Evolutionary conservation across 2,113 vertebrate species (phyloP).

Genomic region (Dipodomys merriami): DNA sequence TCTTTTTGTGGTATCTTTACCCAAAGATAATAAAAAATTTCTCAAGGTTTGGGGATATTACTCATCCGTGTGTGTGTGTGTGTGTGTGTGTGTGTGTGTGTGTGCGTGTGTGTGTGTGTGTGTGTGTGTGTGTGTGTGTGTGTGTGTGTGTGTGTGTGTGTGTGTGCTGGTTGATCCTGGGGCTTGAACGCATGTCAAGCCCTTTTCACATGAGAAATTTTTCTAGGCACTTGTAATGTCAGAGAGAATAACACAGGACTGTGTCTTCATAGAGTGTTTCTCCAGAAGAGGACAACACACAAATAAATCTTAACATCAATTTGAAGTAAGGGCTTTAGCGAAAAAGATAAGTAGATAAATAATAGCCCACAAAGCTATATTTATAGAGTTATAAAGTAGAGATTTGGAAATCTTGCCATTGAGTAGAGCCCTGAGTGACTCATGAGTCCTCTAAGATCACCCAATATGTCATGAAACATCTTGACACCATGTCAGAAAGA

Average conservation of each 20-base stretch:
- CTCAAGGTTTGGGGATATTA: not conserved
- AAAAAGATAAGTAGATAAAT: not conserved
- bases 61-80: no score
- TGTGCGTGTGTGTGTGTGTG: no score
- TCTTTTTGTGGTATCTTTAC: not conserved
- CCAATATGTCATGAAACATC: not conserved
- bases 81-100: no score
- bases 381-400: not conserved
- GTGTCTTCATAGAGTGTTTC: not conserved
- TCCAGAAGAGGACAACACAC: not conserved
- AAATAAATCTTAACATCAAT: not conserved
- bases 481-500: not conserved
- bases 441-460: not conserved
- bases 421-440: not conserved
- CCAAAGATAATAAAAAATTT: conserved; percentile 17
- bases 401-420: not conserved
- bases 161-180: no score
- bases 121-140: no score
- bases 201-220: not conserved
- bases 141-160: no score
- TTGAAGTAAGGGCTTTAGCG: not conserved
- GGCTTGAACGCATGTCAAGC: no score
- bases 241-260: not conserved
- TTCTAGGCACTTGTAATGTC: not conserved
- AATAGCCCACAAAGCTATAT: not conserved